A percentile compares a stretch with the other conserved stretches of the same genome.
Evolutionary conservation across 2,113 vertebrate genomes (phyloP).

Genomic region (Elaphurus davidianus): DNA sequence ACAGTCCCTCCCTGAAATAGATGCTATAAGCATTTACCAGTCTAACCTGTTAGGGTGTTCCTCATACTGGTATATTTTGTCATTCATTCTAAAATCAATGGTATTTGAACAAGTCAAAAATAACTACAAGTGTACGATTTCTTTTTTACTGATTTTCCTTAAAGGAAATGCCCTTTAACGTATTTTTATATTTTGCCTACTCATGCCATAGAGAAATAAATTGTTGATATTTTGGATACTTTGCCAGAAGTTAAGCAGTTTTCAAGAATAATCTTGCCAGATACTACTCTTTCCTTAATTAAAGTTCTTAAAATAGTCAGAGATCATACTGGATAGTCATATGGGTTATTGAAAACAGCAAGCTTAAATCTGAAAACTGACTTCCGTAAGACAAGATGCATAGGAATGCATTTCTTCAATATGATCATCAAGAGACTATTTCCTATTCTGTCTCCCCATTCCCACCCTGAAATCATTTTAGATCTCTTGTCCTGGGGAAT

Average conservation of each 20-base stretch:
- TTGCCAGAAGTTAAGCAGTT: slow-evolving; percentile 26
- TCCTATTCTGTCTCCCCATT: slow-evolving; percentile 8
- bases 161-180: neutral
- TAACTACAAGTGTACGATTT: neutral
- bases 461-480: neutral
- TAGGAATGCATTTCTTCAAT: neutral
- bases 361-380: neutral
- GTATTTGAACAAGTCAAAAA: slow-evolving; percentile 10
- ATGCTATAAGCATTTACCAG: neutral
- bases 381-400: neutral
- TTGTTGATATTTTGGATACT: neutral
- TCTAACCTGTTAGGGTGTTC: slow-evolving; percentile 23
- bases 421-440: neutral
- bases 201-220: slow-evolving; percentile 25
- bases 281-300: slow-evolving; percentile 28
- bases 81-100: slow-evolving; percentile 8
- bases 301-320: slow-evolving; percentile 32
- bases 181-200: slow-evolving; percentile 19
- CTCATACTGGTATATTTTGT: neutral
- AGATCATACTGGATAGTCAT: neutral
- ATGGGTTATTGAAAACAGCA: slow-evolving; percentile 28
- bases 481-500: neutral
- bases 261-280: slow-evolving; percentile 28
- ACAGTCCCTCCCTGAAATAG: neutral
- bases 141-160: slow-evolving; percentile 15